These are phyloP conservation scores for Cephalopterus ornatus DNA, from an alignment of 2,113 vertebrate genomes.

Conservation along the genomic window DNA sequence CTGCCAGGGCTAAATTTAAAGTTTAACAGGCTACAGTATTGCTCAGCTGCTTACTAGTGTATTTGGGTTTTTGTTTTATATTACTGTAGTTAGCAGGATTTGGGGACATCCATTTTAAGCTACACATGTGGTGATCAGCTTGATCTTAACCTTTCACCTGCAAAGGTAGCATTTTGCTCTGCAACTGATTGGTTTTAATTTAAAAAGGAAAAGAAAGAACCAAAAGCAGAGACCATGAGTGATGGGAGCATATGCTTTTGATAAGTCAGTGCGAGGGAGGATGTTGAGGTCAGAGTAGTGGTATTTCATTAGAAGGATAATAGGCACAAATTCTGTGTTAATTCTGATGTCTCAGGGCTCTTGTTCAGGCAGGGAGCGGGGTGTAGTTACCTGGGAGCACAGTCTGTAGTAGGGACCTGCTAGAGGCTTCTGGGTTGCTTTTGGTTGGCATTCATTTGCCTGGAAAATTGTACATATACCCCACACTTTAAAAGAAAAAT, in stretches of 20 bases:
- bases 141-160: not conserved
- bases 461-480: not conserved
- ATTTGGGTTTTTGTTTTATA: not conserved
- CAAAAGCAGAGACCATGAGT: not conserved
- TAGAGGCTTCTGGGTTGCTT: not conserved
- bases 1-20: slow-evolving; percentile 7
- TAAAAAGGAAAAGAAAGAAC: not conserved
- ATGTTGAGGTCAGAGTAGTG: not conserved
- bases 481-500: not conserved
- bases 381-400: not conserved
- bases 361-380: not conserved
- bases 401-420: not conserved
- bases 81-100: not conserved
- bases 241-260: not conserved
- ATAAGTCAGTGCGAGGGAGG: not conserved
- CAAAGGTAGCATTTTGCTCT: not conserved
- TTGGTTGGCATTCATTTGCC: not conserved
- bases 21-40: not conserved
- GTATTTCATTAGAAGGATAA: not conserved
- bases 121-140: not conserved
- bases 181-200: not conserved
- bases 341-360: not conserved
- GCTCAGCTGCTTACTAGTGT: not conserved
- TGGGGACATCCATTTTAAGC: not conserved
- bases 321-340: not conserved